Percentiles rank a stretch among this genome's conserved stretches.
These are phyloP conservation scores for Bufo bufo DNA, from an alignment of 2,113 vertebrate genomes.

Conservation along the genomic window DNA sequence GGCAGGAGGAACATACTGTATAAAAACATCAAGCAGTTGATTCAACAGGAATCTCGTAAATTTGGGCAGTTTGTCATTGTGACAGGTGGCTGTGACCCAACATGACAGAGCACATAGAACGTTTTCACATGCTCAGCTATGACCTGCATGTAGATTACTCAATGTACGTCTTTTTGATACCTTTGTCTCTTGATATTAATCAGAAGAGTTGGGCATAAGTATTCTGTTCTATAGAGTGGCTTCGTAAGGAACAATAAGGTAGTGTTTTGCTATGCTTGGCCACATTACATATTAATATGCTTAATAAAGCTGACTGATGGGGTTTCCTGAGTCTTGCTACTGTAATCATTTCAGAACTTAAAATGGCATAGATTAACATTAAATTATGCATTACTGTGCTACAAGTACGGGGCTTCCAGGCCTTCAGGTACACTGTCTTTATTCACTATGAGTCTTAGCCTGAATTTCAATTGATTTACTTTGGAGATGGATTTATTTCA, in stretches of 20 bases:
- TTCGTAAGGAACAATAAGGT: conserved; percentile 23
- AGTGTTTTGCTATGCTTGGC: conserved; percentile 10
- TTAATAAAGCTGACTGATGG: background rate
- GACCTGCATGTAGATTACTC: conserved; percentile 20
- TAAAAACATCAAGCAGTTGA: background rate
- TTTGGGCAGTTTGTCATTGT: background rate
- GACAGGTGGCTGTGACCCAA: conserved; percentile 30
- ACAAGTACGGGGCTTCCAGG: background rate
- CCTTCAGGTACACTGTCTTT: background rate
- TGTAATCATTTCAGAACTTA: conserved; percentile 3
- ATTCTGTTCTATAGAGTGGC: background rate
- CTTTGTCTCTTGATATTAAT: conserved; percentile 43
- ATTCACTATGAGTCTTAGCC: conserved; percentile 1
- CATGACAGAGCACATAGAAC: conserved; percentile 1
- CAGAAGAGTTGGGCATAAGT: conserved; percentile 21
- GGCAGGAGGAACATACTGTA: background rate
- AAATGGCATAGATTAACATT: conserved; percentile 3
- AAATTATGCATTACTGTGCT: conserved; percentile 4
- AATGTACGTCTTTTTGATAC: conserved; percentile 4
- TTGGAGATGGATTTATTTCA: background rate
- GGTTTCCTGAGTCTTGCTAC: conserved; percentile 33
- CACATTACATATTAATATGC: conserved; percentile 9
- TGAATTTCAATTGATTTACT: background rate
- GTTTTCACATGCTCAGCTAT: conserved; percentile 28
- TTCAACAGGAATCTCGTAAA: background rate